A percentile compares a stretch with the other conserved stretches of the same genome.
These are phyloP conservation scores for Dugesia japonica DNA, from an alignment of 2,888 invertebrate species.

Conservation along the genomic window DNA sequence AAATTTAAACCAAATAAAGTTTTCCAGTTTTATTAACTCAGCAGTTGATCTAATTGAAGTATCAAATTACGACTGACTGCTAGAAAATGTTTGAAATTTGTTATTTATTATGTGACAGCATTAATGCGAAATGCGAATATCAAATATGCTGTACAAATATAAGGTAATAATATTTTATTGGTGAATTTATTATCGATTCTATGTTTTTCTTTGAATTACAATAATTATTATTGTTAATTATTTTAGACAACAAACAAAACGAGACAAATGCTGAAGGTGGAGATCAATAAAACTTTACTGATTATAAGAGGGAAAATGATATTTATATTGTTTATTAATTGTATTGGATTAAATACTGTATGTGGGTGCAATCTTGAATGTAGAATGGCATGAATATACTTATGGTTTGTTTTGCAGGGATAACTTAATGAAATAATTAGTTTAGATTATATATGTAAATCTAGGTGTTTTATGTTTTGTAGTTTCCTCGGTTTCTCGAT, in stretches of 20 bases:
- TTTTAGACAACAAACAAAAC: constrained; percentile 10
- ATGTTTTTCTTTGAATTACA: too few species aligned
- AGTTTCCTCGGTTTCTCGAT: constrained; percentile 1
- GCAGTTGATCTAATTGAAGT: too few species aligned
- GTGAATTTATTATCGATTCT: too few species aligned
- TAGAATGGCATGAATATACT: not conserved
- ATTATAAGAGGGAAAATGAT: constrained; percentile 9
- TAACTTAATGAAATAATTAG: not conserved
- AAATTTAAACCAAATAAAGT: too few species aligned
- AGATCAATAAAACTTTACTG: constrained; percentile 6
- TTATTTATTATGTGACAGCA: too few species aligned
- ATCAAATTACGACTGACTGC: too few species aligned
- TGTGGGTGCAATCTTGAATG: constrained; percentile 9
- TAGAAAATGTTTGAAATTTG: too few species aligned
- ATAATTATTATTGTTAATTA: too few species aligned
- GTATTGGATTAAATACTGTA: not conserved
- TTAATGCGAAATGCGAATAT: too few species aligned
- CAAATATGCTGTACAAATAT: too few species aligned
- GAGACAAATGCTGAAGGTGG: constrained; percentile 10
- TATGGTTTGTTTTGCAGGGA: constrained; percentile 20
- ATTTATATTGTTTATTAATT: constrained; percentile 8
- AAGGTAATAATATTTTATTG: too few species aligned
- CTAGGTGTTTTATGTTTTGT: constrained; percentile 16
- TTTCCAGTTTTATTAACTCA: too few species aligned
- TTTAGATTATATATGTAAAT: not conserved